Percentiles rank a stretch among this genome's conserved stretches.
Conservation (phyloP, 2,888 invertebrate genomes). For the Microplitis deprimator region DNA sequence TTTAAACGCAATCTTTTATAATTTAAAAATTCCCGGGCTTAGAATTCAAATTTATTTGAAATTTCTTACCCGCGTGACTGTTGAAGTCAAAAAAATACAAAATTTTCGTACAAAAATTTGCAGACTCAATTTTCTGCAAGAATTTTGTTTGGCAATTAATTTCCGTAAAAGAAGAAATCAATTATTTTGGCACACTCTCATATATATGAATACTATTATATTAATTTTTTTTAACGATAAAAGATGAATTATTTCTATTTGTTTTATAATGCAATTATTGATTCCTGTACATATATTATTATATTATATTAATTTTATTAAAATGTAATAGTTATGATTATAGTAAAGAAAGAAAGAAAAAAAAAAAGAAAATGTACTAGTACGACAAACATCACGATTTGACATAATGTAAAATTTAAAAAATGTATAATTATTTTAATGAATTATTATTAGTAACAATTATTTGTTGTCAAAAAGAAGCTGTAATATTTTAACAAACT, state of each 20-base stretch:
- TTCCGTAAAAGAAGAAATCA: no score
- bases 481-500: not conserved
- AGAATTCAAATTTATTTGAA: no score
- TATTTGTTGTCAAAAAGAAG: conserved; percentile 1
- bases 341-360: not conserved
- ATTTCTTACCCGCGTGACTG: no score
- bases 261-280: not conserved
- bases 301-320: conserved; percentile 8
- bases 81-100: no score
- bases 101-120: no score
- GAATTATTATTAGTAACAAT: not conserved
- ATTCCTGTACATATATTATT: conserved; percentile 38
- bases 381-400: not conserved
- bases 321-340: not conserved
- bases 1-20: no score
- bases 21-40: no score
- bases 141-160: no score
- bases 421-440: conserved; percentile 18
- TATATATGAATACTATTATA: not conserved
- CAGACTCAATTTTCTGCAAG: no score
- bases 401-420: conserved; percentile 1
- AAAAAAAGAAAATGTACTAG: conserved; percentile 1
- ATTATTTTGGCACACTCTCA: not conserved
- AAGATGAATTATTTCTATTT: not conserved
- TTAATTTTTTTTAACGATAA: conserved; percentile 8